Conservation (phyloP, 2,797 vertebrate genomes). For the Lutra lutra region DNA sequence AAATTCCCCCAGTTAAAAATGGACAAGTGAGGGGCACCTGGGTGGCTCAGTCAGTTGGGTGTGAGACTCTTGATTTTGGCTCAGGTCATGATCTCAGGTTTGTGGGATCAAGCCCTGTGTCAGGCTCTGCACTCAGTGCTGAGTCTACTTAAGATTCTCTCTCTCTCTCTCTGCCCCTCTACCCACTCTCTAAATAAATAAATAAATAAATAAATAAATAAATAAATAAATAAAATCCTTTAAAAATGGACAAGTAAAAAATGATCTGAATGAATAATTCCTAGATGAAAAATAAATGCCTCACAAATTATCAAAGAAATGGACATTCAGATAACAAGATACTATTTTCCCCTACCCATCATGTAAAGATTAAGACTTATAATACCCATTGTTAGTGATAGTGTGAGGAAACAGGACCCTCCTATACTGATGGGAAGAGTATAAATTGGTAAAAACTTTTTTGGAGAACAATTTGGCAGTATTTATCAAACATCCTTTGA, state of each 20-base stretch:
- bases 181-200: neutral
- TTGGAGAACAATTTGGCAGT: neutral
- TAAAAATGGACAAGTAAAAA: neutral
- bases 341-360: neutral
- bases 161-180: too few relatives aligned
- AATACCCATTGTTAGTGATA: neutral
- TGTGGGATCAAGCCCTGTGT: too few relatives aligned
- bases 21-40: too few relatives aligned
- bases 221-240: neutral
- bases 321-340: neutral
- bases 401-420: neutral
- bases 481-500: neutral
- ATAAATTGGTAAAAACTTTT: neutral
- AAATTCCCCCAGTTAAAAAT: too few relatives aligned
- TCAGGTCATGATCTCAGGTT: too few relatives aligned
- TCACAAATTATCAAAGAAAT: conserved; percentile 3
- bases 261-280: neutral
- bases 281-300: neutral
- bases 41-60: too few relatives aligned
- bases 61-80: too few relatives aligned
- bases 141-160: too few relatives aligned
- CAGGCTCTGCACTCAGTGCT: too few relatives aligned
- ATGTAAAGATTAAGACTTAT: neutral
- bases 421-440: neutral
- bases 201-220: neutral